These are phyloP conservation scores for Fistularia commersonii DNA, from an alignment of 2,797 vertebrate species.

Conservation along the genomic window DNA sequence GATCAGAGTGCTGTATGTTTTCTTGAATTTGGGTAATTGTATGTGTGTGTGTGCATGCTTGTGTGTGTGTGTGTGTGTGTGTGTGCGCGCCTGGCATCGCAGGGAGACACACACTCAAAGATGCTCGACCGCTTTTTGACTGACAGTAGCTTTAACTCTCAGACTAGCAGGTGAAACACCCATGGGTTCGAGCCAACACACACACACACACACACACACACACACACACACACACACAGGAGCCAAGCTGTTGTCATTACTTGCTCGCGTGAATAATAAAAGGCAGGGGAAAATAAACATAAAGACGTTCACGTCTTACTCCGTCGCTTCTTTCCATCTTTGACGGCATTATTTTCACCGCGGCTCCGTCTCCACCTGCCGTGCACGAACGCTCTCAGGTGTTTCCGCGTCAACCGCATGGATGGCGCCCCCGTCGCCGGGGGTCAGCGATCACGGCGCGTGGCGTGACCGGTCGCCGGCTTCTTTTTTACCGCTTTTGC, in stretches of 20 bases:
- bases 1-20: constrained; percentile 43
- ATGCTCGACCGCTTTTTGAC: constrained; percentile 14
- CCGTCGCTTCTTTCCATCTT: neutral
- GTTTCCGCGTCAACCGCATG: no score
- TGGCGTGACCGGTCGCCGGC: no score
- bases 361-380: no score
- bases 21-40: no score
- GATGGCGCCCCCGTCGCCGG: no score
- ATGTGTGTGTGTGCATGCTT: no score
- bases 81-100: constrained; percentile 7
- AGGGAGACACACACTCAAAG: constrained; percentile 11
- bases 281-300: constrained; percentile 3
- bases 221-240: constrained; percentile 7
- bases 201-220: no score
- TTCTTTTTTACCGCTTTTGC: no score
- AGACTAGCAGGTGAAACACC: constrained; percentile 17
- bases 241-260: constrained; percentile 12
- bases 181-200: no score
- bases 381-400: no score
- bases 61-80: constrained; percentile 25
- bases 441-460: no score
- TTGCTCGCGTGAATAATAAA: constrained; percentile 15
- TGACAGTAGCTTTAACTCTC: constrained; percentile 17
- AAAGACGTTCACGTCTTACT: neutral
- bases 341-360: constrained; percentile 14